phyloP scores from a whole-genome alignment of 2,113 vertebrate genomes.

The Zeus faber region DNA sequence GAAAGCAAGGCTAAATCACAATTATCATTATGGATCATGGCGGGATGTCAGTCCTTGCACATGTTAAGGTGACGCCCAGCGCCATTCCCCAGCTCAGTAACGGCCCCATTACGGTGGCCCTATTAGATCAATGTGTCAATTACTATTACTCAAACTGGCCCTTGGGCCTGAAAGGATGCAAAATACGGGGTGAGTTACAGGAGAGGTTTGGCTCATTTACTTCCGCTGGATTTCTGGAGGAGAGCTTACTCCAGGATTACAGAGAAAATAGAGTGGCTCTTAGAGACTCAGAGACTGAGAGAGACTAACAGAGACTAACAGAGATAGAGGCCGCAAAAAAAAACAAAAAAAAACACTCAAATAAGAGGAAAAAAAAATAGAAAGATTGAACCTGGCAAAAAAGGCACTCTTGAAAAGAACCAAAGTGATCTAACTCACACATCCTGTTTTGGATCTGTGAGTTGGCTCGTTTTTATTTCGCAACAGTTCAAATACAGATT shows the following conservation, averaged over 20 bases:
- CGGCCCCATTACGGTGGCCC: conserved; percentile 66
- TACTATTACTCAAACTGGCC: conserved; percentile 72
- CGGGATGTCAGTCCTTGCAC: conserved; percentile 74
- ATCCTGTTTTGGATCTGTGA: background rate
- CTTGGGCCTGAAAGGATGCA: conserved; percentile 62
- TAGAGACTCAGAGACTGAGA: conserved; percentile 2
- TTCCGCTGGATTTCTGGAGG: conserved; percentile 45
- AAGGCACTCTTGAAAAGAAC: background rate
- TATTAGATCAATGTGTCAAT: conserved; percentile 78
- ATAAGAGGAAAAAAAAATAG: background rate
- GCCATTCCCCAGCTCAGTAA: conserved; percentile 70
- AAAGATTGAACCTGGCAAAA: too few relatives aligned
- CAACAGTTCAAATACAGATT: conserved; percentile 21
- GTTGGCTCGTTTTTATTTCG: too few relatives aligned
- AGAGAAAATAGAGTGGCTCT: conserved; percentile 19
- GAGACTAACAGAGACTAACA: background rate
- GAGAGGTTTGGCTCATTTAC: conserved; percentile 45
- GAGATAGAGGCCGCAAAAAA: background rate
- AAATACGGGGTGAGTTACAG: conserved; percentile 27
- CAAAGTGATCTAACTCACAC: background rate
- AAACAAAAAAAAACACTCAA: background rate
- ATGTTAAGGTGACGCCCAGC: conserved; percentile 77
- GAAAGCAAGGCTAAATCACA: conserved; percentile 81
- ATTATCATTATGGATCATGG: conserved; percentile 81
- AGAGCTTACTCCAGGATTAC: conserved; percentile 33